Conservation (phyloP, 2,888 invertebrate species). For the Ethmia dodecea region DNA sequence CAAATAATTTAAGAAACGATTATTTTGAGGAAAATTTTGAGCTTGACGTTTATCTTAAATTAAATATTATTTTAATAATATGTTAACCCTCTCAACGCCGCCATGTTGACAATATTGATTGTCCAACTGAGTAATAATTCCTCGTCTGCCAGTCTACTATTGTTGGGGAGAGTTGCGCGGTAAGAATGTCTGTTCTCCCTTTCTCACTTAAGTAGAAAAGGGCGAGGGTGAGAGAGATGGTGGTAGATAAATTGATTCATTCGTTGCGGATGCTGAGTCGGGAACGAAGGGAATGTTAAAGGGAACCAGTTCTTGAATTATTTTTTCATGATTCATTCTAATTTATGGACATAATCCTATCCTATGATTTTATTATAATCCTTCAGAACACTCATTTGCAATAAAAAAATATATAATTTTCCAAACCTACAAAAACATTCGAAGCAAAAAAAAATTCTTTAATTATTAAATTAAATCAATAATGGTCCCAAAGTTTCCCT, state of each 20-base stretch:
- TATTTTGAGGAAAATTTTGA: neutral
- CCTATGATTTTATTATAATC: neutral
- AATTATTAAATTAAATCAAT: too few relatives aligned
- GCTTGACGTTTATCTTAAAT: neutral
- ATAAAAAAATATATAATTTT: neutral
- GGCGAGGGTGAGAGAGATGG: slow-evolving; percentile 36
- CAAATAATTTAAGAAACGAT: neutral
- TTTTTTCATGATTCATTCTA: neutral
- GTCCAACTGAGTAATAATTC: slow-evolving; percentile 39
- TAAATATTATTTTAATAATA: neutral
- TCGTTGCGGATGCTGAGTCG: slow-evolving; percentile 36
- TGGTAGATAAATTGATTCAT: slow-evolving; percentile 48
- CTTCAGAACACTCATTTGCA: neutral
- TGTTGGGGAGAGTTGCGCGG: slow-evolving; percentile 51
- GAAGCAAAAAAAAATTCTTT: neutral
- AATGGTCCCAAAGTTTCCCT: too few relatives aligned
- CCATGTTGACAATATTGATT: slow-evolving; percentile 53
- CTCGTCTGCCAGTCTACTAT: slow-evolving; percentile 21
- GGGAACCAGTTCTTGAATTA: slow-evolving; percentile 6
- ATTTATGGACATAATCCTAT: neutral
- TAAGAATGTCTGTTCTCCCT: slow-evolving; percentile 38
- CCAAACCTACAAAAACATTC: neutral
- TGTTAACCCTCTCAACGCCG: neutral
- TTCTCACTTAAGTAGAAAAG: slow-evolving; percentile 24
- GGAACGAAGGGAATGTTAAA: slow-evolving; percentile 5